Base-by-base conservation (phyloP, 1,140 invertebrate species). In the Zaprionus tsacasi region DNA sequence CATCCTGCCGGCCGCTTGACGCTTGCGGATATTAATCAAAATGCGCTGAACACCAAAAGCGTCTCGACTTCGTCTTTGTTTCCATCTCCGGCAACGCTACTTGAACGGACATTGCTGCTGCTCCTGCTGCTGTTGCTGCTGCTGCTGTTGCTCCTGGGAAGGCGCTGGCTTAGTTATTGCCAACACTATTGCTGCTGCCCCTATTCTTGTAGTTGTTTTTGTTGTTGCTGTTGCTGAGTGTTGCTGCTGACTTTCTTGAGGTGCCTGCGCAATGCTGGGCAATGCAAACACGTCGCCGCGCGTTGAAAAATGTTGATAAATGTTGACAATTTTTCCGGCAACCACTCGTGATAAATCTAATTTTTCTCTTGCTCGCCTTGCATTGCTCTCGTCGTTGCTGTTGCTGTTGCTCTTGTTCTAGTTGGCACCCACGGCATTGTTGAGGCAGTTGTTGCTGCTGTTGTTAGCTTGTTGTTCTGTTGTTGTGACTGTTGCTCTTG, bases 241-340 rank as follows among this genome's bases (percentile, higher is more conserved):
- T 61, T 73, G 40, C 21, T 70, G 43, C 12, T 66, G 63, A 54
- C 70, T 64, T 78, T 70, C 74, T 78, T 80, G 58, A 58, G 58
- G 69, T 75, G 79, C 63, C 72, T 59, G 30, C 64, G 13, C 40
- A 70, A 50, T 63, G 55, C 60, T 76, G 68, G 73, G 21, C 21
- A n/a, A n/a, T n/a, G 57, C 73, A 71, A 87, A 75, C 79, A 88
- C 78, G 85, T 89, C 67, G 81, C 78, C 55, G 77, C 78, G 71
- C 81, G 81, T 81, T 89, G 85, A 89, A 89, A 91, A 91, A 91
- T 91, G 89, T 88, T 91, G 87, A 91, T 91, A 91, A 91, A 91
- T 88, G 88, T 91, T 91, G 88, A 91, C 88, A 91, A 91, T 91
- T 91, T 91, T 91, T 91, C 87, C 87, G 87, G 82, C 87, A 90